These are phyloP conservation scores for Azemiops feae DNA, from an alignment of 2,113 vertebrate species.

Conservation along the genomic window DNA sequence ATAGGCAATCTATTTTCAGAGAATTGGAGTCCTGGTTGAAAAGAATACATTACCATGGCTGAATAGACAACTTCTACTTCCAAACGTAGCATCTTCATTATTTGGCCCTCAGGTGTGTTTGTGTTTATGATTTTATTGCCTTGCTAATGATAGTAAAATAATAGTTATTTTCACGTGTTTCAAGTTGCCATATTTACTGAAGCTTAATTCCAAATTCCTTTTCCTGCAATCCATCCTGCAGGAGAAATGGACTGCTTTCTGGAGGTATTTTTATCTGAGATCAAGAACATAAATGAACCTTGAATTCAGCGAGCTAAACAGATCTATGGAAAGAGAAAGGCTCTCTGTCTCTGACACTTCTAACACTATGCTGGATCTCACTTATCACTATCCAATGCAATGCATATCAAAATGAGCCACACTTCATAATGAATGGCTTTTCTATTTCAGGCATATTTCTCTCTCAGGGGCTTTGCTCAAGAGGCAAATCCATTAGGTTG, in stretches of 20 bases:
- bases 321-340: background rate
- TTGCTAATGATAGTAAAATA: background rate
- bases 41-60: background rate
- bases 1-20: background rate
- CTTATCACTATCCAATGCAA: conserved; percentile 38
- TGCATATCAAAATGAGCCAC: conserved; percentile 34
- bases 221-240: background rate
- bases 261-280: conserved; percentile 32
- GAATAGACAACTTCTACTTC: background rate
- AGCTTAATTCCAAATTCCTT: background rate
- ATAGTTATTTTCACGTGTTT: background rate
- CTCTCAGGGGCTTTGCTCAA: conserved; percentile 57
- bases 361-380: conserved; percentile 35
- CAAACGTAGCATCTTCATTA: background rate
- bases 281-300: conserved; percentile 25
- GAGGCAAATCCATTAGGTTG: conserved; percentile 50
- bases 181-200: fast-evolving
- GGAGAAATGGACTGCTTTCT: conserved; percentile 12
- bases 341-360: conserved; percentile 31
- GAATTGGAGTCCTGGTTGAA: background rate
- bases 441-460: conserved; percentile 44
- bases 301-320: conserved; percentile 25
- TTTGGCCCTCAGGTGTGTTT: background rate
- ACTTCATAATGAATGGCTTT: conserved; percentile 46
- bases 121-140: background rate